These are phyloP conservation scores for Stenichneumon culpator DNA, from an alignment of 2,888 invertebrate species.

Conservation along the genomic window DNA sequence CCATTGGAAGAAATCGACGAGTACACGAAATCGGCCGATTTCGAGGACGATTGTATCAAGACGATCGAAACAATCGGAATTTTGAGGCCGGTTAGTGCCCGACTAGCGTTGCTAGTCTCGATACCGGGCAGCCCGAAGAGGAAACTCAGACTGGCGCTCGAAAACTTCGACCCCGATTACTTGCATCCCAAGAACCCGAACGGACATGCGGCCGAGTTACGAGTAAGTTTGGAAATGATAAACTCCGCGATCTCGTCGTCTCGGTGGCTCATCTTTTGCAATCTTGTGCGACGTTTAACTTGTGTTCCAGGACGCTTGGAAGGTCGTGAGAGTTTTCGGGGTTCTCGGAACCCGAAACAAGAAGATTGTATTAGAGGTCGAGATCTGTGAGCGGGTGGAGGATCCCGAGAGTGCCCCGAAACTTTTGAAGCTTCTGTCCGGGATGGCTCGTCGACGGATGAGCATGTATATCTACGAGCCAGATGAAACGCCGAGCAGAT, in stretches of 20 bases:
- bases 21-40: conserved; percentile 29
- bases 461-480: not conserved
- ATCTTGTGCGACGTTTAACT: conserved; percentile 14
- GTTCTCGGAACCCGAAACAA: conserved; percentile 23
- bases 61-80: conserved; percentile 41
- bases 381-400: not conserved
- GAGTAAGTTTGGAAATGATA: conserved; percentile 48
- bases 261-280: not conserved
- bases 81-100: conserved; percentile 8
- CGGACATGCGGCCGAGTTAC: conserved; percentile 36
- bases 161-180: conserved; percentile 24
- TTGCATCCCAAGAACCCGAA: not conserved
- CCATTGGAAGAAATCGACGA: conserved; percentile 5
- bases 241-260: not conserved
- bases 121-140: not conserved
- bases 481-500: not conserved
- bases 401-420: not conserved
- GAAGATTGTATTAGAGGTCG: conserved; percentile 5
- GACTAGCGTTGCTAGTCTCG: conserved; percentile 24
- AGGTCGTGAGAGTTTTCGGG: conserved; percentile 41
- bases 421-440: not conserved
- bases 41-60: conserved; percentile 9
- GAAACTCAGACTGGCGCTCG: conserved; percentile 46
- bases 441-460: not conserved
- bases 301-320: conserved; percentile 36